Conservation (phyloP, 2,797 vertebrate genomes). For the Arvicola amphibius region DNA sequence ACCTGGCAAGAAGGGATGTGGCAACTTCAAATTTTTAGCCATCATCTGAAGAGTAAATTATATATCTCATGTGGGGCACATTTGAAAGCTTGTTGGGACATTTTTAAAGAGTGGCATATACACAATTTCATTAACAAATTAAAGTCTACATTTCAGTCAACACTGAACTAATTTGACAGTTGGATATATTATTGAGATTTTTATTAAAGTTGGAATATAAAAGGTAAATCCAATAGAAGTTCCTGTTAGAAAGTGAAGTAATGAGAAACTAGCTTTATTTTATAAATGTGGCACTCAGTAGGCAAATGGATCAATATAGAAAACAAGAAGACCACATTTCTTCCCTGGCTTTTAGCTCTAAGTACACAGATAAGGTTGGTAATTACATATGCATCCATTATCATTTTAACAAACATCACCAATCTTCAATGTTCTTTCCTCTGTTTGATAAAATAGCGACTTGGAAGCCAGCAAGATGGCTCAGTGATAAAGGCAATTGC, state of each 20-base stretch:
- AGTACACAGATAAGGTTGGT: not conserved
- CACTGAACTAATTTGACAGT: not conserved
- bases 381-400: not conserved
- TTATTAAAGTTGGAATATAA: not conserved
- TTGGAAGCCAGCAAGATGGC: not conserved
- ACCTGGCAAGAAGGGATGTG: not conserved
- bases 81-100: not conserved
- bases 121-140: not conserved
- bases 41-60: constrained; percentile 43
- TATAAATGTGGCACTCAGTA: not conserved
- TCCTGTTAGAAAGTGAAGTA: not conserved
- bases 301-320: constrained; percentile 13
- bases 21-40: not conserved
- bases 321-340: not conserved
- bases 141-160: constrained; percentile 33
- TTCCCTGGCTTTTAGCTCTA: constrained; percentile 38
- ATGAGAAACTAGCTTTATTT: constrained; percentile 33
- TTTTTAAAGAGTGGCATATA: not conserved
- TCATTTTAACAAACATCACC: not conserved
- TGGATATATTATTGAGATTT: not conserved
- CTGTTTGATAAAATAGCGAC: not conserved
- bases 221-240: constrained; percentile 26
- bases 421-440: not conserved
- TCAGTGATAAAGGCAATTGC: not conserved
- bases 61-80: not conserved